phyloP scores from a whole-genome alignment of 1,140 invertebrate genomes.

The Brachionus sp. region DNA sequence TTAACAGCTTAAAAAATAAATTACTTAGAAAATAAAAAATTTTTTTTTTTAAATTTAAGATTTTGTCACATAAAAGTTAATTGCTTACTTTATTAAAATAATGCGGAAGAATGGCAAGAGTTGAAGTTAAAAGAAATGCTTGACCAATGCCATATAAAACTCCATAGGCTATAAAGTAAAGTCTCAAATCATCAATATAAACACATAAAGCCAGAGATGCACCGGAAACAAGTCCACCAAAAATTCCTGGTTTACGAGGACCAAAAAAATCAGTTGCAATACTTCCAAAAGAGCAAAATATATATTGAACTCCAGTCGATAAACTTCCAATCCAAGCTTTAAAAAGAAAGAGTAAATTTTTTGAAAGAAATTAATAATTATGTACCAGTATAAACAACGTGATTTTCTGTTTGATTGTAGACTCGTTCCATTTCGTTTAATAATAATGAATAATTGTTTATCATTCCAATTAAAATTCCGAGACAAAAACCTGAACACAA shows the following conservation, averaged over 20 bases:
- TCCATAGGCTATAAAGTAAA: slow-evolving; percentile 34
- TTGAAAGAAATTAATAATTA: background rate
- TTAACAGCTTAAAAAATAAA: too few relatives aligned
- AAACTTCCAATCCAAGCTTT: slow-evolving; percentile 36
- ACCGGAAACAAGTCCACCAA: background rate
- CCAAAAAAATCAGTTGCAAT: slow-evolving; percentile 31
- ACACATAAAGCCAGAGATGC: background rate
- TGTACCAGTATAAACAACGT: slow-evolving; percentile 31
- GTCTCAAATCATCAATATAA: background rate
- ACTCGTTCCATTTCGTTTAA: slow-evolving; percentile 38
- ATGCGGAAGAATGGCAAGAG: slow-evolving; percentile 27
- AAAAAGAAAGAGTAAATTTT: background rate
- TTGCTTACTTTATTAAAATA: slow-evolving; percentile 38
- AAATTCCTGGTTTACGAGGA: background rate
- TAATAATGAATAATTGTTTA: slow-evolving; percentile 30
- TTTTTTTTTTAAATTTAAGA: background rate
- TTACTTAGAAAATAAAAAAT: background rate
- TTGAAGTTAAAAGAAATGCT: slow-evolving; percentile 6
- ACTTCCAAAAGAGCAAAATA: slow-evolving; percentile 22
- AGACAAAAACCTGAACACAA: slow-evolving; percentile 9
- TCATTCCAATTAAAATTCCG: slow-evolving; percentile 29
- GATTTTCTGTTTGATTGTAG: slow-evolving; percentile 27
- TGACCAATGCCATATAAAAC: slow-evolving; percentile 12
- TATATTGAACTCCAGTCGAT: slow-evolving; percentile 27
- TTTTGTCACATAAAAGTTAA: background rate